Base-by-base conservation (phyloP, 2,797 vertebrate genomes). In the Crypturellus tataupa region DNA sequence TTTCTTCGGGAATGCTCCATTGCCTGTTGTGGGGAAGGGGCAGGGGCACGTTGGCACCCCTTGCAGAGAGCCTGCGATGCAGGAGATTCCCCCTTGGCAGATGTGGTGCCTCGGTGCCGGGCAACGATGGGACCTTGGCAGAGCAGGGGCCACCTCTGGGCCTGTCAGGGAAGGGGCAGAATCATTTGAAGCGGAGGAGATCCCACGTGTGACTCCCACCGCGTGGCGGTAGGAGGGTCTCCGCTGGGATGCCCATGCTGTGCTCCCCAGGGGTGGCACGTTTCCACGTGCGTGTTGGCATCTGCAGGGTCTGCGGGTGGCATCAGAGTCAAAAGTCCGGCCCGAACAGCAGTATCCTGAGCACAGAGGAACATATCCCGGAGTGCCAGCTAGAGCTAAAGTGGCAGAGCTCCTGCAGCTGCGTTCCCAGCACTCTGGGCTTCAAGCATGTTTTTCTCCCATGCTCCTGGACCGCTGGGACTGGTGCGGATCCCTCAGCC, bases 1-100 rank as follows among this genome's bases (percentile, higher is more conserved):
- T 94, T 95, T 78, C 80, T 95, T 96, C 94, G 94, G 85, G 83
- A 96, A 71, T 72, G 80, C 83, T 47, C 67, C 39, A 65, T 94
- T 94, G 68, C 72, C 77, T 0, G 5, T 85, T 64, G 40, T 33
- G 59, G 83, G 77, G 71, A 67, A 90, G 75, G 71, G 78, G 51
- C 92, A 89, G 40, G 68, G 78, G 51, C 92, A 89, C 40, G 40
- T 95, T 94, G 94, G 75, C 68, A 79, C 49, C 55, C 69, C 87
- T 85, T 71, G 84, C 90, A 78, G 56, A 53, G 90, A 76, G 58
- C 53, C 75, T 88, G 83, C 73, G 90, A 64, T 55, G 75, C 69
- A 37, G 1, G 49, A 80, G 64, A 4, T 75, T 59, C 8, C 65
- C 39, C 62, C 91, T 87, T 95, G 85, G 65, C 75, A 87, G 80